Evolutionary conservation across 1,140 invertebrate genomes (phyloP).

Genomic region (Temnothorax longispinosus): DNA sequence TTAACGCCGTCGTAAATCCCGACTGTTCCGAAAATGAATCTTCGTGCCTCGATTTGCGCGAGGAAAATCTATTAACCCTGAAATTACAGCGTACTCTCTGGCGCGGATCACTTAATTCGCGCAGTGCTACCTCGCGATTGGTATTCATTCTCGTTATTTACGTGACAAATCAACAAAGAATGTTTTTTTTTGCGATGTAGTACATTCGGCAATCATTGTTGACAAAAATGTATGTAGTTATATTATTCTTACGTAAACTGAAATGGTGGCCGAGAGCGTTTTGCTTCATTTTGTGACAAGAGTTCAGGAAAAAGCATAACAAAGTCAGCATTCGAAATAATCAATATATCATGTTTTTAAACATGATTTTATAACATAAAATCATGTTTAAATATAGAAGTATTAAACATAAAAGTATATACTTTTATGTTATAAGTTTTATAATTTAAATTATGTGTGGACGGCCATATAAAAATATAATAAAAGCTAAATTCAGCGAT

Average conservation of each 20-base stretch:
- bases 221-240: background rate
- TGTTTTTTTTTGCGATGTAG: background rate
- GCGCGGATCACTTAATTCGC: conserved; percentile 15
- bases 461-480: background rate
- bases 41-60: background rate
- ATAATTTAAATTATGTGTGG: background rate
- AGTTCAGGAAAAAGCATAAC: conserved; percentile 2
- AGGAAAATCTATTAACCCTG: conserved; percentile 31
- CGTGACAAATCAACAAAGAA: conserved; percentile 6
- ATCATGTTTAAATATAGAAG: too few relatives aligned
- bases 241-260: conserved; percentile 29
- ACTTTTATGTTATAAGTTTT: background rate
- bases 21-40: background rate
- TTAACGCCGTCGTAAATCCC: conserved; percentile 33
- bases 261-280: conserved; percentile 4
- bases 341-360: background rate
- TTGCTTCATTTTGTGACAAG: background rate
- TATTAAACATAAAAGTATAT: too few relatives aligned
- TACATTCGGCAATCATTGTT: background rate
- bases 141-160: background rate
- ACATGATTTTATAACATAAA: background rate
- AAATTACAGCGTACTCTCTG: background rate
- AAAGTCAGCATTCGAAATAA: conserved; percentile 13
- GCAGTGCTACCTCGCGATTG: background rate
- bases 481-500: conserved; percentile 23